Evolutionary conservation across 35 echinoderm and acorn worm species (phyloP).

Genomic region (Ptychodera flava): DNA sequence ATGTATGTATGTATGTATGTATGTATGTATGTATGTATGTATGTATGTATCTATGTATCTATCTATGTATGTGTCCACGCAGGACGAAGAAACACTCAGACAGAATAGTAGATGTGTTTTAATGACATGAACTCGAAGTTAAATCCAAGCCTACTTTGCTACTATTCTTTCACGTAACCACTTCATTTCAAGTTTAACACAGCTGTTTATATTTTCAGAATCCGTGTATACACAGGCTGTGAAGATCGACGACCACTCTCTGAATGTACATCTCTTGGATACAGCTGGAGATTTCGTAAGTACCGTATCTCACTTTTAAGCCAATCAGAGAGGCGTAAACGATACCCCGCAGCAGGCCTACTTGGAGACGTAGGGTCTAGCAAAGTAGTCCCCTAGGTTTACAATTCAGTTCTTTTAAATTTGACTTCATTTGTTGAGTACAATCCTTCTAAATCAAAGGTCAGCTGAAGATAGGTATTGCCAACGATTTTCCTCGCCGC

Average conservation of each 20-base stretch:
- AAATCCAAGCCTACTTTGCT: neutral
- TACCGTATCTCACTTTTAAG: no score
- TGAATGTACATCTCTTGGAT: conserved; percentile 63
- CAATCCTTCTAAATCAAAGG: no score
- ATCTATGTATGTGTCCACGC: no score
- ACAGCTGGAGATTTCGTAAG: conserved; percentile 94
- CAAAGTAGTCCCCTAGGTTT: no score
- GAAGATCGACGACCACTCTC: conserved; percentile 72
- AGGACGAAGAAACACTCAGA: no score
- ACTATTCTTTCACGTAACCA: neutral
- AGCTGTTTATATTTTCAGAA: conserved; percentile 44
- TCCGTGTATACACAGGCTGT: conserved; percentile 85
- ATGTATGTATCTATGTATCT: neutral
- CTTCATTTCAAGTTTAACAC: neutral
- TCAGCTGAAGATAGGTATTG: no score
- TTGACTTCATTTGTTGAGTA: no score
- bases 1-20: neutral
- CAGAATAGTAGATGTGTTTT: neutral
- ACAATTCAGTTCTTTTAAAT: no score
- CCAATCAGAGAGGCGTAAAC: no score
- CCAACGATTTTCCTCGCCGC: no score
- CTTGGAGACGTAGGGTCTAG: no score
- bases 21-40: neutral
- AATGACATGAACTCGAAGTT: neutral
- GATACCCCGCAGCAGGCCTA: no score